These are phyloP conservation scores for Lamellibrachia luymesi DNA, from an alignment of 1,140 invertebrate genomes.

Conservation along the genomic window DNA sequence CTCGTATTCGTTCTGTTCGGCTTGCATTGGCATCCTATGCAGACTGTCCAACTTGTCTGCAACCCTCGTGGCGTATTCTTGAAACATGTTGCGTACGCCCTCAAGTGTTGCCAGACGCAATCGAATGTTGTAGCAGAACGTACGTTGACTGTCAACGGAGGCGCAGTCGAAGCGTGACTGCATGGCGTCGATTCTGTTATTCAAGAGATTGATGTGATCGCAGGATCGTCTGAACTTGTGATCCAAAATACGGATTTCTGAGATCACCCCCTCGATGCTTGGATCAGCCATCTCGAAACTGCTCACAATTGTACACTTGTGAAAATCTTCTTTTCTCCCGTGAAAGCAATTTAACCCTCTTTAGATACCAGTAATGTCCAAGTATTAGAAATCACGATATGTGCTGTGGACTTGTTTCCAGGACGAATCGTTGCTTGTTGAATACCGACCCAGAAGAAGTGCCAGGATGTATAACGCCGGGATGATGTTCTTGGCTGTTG, in stretches of 20 bases:
- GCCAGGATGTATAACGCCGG: not conserved
- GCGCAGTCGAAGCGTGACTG: conserved; percentile 41
- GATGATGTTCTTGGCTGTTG: too few species aligned
- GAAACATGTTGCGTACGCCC: conserved; percentile 47
- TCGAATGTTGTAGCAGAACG: conserved; percentile 42
- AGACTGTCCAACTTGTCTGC: conserved; percentile 41
- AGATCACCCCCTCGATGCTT: not conserved
- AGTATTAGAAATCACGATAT: too few species aligned
- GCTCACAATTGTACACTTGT: not conserved
- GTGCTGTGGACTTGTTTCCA: too few species aligned
- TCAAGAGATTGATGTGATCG: conserved; percentile 42
- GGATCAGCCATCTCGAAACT: not conserved
- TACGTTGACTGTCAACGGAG: conserved; percentile 35
- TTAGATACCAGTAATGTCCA: too few species aligned
- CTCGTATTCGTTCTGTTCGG: not conserved
- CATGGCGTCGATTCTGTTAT: conserved; percentile 38
- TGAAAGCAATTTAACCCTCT: too few species aligned
- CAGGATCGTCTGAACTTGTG: conserved; percentile 37
- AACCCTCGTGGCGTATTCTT: conserved; percentile 42
- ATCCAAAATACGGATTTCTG: conserved; percentile 5
- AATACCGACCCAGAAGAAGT: not conserved
- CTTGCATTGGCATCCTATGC: not conserved
- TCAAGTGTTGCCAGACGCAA: conserved; percentile 43
- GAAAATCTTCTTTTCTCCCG: too few species aligned
- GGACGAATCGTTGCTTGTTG: too few species aligned